Percentiles rank a stretch among this genome's conserved stretches.
Conservation (phyloP, 2,113 vertebrate species). For the Macroglossus sobrinus region DNA sequence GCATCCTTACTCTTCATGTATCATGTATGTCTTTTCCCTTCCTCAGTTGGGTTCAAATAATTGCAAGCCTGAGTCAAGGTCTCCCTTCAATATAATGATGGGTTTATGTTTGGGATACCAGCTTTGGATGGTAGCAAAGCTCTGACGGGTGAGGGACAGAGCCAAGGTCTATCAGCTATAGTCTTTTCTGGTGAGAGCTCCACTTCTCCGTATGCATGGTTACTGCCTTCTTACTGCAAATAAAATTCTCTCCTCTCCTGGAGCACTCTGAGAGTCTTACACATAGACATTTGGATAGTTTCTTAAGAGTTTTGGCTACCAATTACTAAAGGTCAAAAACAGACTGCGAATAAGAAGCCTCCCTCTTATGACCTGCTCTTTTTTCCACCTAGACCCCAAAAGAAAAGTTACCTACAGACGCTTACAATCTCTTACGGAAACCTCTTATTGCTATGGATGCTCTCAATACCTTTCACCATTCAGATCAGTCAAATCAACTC, state of each 20-base stretch:
- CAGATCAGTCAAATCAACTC: constrained; percentile 12
- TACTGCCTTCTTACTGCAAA: neutral
- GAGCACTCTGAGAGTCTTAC: rapidly evolving
- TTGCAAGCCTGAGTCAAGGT: neutral
- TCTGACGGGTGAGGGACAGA: neutral
- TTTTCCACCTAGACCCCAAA: neutral
- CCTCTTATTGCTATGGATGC: neutral
- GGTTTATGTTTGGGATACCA: neutral
- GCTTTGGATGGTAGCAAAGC: neutral
- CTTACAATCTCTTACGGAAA: neutral
- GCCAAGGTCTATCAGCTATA: rapidly evolving
- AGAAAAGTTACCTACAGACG: neutral
- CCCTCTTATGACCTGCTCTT: neutral
- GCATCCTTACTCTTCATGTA: neutral
- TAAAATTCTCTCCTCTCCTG: neutral
- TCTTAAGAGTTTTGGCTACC: neutral
- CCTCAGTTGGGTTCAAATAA: neutral
- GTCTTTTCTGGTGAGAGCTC: neutral
- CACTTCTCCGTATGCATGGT: neutral
- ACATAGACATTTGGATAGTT: neutral
- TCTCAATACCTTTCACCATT: neutral
- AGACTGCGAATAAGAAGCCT: neutral
- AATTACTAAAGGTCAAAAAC: neutral
- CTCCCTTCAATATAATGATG: neutral
- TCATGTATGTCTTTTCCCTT: neutral